Base-by-base conservation (phyloP, 2,113 vertebrate species). In the Eubucco bourcierii region DNA sequence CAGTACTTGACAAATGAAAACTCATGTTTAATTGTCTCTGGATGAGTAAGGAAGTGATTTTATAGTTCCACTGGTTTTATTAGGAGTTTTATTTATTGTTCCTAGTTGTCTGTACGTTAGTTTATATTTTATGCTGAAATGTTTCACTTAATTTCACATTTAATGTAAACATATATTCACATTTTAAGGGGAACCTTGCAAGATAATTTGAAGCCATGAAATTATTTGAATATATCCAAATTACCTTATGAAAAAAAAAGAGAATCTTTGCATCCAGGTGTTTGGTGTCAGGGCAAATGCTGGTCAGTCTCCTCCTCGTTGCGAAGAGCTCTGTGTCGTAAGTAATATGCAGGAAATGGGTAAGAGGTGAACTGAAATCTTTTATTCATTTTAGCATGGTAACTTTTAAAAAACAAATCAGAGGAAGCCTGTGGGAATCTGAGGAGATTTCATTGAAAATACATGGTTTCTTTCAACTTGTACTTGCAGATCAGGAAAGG, bases 401-500 rank as follows among this genome's bases (percentile, higher is more conserved):
- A 47, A 27, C 28, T 18, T 46, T 46, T 25, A 55, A 50, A 33
- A 25, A 66, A 19, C 65, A 59, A 19, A 68, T 81, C 27, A 65
- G 12, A 9, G 29, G 11, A 81, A 50, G 19, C 44, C 82, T 87
- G 9, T 16, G 78, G 29, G 20, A 72, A 20, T 67, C 23, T 85
- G 75, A 34, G 14, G 74, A 39, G 19, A 53, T 67, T 60, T 71
- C 10, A 73, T 23, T 31, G 50, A 94, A 72, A 15, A 47, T 3
- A 10, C 25, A 19, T 64, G 29, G 7, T 41, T 17, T 28, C 24
- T 70, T 52, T 50, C 18, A 34, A 70, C 68, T 89, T 96, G 77
- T 58, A n/a, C 93, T 96, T 97, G 59, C 97, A 99, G 98, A 95
- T 97, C 87, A 97, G 95, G 81, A 98, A 97, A 31, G 94, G 88